Evolutionary conservation across 2,797 vertebrate genomes (phyloP), one percentile per base, ranked within the genome.

Genomic region (Clamator glandarius): DNA sequence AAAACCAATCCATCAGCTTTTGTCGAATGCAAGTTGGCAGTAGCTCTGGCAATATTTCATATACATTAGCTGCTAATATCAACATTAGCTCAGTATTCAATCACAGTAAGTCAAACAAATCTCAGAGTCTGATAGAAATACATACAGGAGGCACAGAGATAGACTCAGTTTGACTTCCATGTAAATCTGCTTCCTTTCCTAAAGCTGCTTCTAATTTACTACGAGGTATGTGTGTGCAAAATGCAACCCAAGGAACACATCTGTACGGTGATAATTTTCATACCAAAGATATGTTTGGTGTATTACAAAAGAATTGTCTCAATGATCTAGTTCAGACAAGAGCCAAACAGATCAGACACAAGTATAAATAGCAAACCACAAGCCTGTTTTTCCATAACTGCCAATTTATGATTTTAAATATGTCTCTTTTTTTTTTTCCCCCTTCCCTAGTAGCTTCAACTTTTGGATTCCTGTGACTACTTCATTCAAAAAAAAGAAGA

Each of bases 341-440:
- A 91, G 84, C 84, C 91, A 92, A 91, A 77, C 31, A 73, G 84
- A 91, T 95, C 85, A 92, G 88, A 89, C 92, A 0, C 6, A 36
- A 57, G 23, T 84, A 84, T 68, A 94, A 92, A 89, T 89, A 92
- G 84, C 77, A 92, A 91, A 89, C 90, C 82, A 81, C 90, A 92
- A 61, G 81, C 69, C 57, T 73, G 90, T 33, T 89, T 66, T 64
- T 83, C 36, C 36, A 17, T 13, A 84, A 39, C 88, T 89, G 82
- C 85, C 82, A 91, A 81, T 91, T 93, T 89, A 89, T 73, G 84
- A 91, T 63, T 89, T 55, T 73, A 64, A 93, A 54, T 14, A 39
- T 76, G 31, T 21, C 8, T 15, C 14, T 61, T 68, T 55, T 69
- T 41, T n/a, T 42, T 42, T 28, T 39, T 39, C 39, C 39, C 39